Evolutionary conservation across 2,888 invertebrate species (phyloP), one percentile per base, ranked within the genome.

Genomic region (Phaedon cochleariae): DNA sequence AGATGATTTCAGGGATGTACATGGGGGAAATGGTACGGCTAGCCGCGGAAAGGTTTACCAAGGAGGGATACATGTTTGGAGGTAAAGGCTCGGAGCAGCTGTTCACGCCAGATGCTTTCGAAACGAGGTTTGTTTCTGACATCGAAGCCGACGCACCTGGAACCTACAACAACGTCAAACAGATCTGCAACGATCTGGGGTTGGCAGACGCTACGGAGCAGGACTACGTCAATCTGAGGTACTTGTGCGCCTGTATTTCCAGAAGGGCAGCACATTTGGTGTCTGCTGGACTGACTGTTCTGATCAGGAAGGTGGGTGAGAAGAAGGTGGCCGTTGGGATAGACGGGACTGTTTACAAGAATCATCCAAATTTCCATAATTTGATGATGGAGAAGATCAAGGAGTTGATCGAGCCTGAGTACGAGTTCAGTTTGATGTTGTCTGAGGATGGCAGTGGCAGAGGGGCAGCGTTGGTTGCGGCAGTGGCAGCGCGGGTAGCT

Each of bases 1-100:
- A 98, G 84, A 98, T 98, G 97, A 97, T 98, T 78, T 97, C 97
- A 1, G 98, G 98, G 70, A 98, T 98, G 98, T 98, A 99, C 84
- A 92, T 98, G 94, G 98, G 99, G n/a, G 99, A 99, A 84, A 83
- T 99, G 70, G 95, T 93, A 7, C 90, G 99, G 66, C 87, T 96
- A 59, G 93, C 92, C 4, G 85, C 98, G 60, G 93, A 92, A 54
- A 92, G 93, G 81, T 91, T 96, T 78, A 92, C 94, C 12, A 89
- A 89, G 75, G 89, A 90, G 76, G 92, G 92, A 1, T 85, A 95
- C 1, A 82, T 98, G 2, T 97, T 98, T 81, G 90, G 90, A 12
- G 97, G 97, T 0, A 90, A 90, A 77, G 91, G 92, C 1, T 93
- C 95, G 0, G 92, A 93, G 70, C 86, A 92, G 54, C 86, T 98